Evolutionary conservation across 2,888 invertebrate genomes (phyloP), one percentile per base, ranked within the genome.

Genomic region (Drosophila gaucha): DNA sequence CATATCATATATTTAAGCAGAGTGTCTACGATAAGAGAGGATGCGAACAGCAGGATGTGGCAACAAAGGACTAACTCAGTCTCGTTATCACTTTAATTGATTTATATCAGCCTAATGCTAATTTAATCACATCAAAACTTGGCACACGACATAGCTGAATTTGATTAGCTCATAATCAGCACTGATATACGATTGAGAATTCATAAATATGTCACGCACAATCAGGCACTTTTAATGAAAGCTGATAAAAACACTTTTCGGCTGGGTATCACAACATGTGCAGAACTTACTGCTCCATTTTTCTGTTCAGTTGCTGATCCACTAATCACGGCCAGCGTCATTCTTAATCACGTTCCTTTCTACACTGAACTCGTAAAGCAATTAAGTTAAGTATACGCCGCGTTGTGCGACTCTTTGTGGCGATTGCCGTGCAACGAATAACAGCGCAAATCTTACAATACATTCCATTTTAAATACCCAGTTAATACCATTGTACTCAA

Each of bases 371-470:
- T 36, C 18, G 36, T 20, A 6, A 26, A 43, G 26, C 43, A 63
- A 50, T 58, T 64, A 12, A 55, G 66, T 82, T 50, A 63, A 67
- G 78, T 83, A 86, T 84, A 80, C 78, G 74, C 20, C 67, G 38
- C 35, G 58, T 50, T 49, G 44, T 55, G 14, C 74, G 38, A 35
- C 47, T 35, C 43, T 33, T 35, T 49, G 54, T 46, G 60, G 39
- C 75, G 86, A 71, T 84, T 74, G 86, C 49, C 66, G 70, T 56
- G 51, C 51, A 80, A 62, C 59, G 75, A 78, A 78, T 80, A 73
- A 79, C 73, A 46, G 54, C 67, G 57, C 60, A 69, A 75, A 69
- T 75, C 67, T 86, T 74, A 66, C 46, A 78, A 67, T 56, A 63
- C 70, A 60, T 67, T 73, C 50, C 46, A 55, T 67, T 71, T 66